Evolutionary conservation across 2,888 invertebrate species (phyloP), one percentile per base, ranked within the genome.

Genomic region (Tachystola acroxantha): DNA sequence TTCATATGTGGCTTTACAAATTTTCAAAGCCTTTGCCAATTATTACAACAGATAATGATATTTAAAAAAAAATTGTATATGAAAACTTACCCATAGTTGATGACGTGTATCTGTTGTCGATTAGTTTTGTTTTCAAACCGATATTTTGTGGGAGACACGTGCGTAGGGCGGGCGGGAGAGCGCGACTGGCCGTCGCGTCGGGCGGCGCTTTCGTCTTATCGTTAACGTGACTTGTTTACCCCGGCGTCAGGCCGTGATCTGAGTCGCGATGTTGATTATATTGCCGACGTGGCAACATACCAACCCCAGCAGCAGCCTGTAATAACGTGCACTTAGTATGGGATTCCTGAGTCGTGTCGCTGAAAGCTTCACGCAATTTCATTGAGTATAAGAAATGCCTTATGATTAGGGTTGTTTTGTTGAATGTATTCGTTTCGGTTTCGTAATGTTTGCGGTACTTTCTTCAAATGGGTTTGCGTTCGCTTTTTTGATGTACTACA

Each of bases 181-280:
- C 58, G 71, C 80, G 81, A 79, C 84, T 80, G 74, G 60, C 52
- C 68, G 77, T 63, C 76, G 74, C 50, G 45, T 42, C 48, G 50
- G 33, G 37, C 38, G 32, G 36, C 45, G 43, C 53, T 50, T 30
- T 33, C 62, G 62, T 62, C 68, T 81, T 82, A 80, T 84, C 81
- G 78, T 71, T 63, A 69, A 54, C 51, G 47, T 52, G 53, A 67
- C 68, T 75, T 82, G 80, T 80, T 84, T 80, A 82, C 78, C 53
- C 59, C 63, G 59, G 53, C 50, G 48, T 53, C 50, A 56, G 44
- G 53, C 58, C 67, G 72, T 75, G 77, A 76, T 78, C 78, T 69
- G 72, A 64, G 64, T 65, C 57, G 67, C 61, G 66, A 52, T 58
- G 66, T 65, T 59, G 61, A 61, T 56, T 58, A 61, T 57, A 61